phyloP scores from a whole-genome alignment of 2,888 invertebrate species.

The Sturmia bella region DNA sequence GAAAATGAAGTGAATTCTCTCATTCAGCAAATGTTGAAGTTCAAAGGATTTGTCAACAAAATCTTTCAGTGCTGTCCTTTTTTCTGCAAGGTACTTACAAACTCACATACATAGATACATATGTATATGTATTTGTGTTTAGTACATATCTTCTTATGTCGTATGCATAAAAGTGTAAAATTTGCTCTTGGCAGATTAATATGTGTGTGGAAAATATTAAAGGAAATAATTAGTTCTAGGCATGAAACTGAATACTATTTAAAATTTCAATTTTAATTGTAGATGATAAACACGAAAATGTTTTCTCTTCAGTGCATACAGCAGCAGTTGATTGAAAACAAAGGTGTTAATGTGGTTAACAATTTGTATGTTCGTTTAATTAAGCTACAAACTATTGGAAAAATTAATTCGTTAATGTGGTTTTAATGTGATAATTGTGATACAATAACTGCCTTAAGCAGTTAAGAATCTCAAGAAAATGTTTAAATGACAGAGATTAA shows the following conservation, averaged over 20 bases:
- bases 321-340: conserved; percentile 16
- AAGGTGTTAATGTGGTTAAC: conserved; percentile 44
- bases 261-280: conserved; percentile 48
- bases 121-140: too few species aligned
- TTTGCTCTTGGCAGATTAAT: conserved; percentile 28
- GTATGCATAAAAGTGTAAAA: conserved; percentile 18
- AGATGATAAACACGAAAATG: conserved; percentile 18
- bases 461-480: neutral
- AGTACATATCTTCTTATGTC: neutral
- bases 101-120: too few species aligned
- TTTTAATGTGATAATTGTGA: too few species aligned
- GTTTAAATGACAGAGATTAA: conserved; percentile 2
- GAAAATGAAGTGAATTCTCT: too few species aligned
- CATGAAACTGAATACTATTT: conserved; percentile 35
- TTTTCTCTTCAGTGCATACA: conserved; percentile 8
- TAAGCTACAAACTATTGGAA: too few species aligned
- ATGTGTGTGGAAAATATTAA: conserved; percentile 26
- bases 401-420: neutral
- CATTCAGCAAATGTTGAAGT: too few species aligned
- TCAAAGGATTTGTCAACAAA: too few species aligned
- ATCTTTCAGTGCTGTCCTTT: too few species aligned
- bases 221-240: conserved; percentile 29
- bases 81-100: too few species aligned
- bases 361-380: neutral
- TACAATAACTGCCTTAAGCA: neutral